Evolutionary conservation across 2,113 vertebrate genomes (phyloP).

Genomic region (Eurypyga helias): DNA sequence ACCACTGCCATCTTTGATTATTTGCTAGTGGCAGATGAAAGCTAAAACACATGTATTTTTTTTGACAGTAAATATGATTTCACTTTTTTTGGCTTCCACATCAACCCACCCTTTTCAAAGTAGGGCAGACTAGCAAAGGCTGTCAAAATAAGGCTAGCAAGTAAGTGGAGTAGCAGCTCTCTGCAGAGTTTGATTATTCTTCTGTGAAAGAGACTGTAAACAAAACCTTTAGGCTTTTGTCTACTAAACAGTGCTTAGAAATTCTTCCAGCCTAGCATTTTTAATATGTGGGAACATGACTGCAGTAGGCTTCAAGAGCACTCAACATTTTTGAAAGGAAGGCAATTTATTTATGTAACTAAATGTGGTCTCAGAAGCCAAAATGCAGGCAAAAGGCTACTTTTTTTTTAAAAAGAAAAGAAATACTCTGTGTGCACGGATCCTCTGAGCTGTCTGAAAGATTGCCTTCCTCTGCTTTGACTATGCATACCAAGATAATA

Average conservation of each 20-base stretch:
- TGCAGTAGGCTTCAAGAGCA: conserved; percentile 18
- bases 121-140: neutral
- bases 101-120: neutral
- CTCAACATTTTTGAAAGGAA: conserved; percentile 39
- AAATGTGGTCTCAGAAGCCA: neutral
- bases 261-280: conserved; percentile 48
- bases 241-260: conserved; percentile 49
- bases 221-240: conserved; percentile 68
- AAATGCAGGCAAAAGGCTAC: neutral
- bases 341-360: conserved; percentile 23
- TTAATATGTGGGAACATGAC: conserved; percentile 47
- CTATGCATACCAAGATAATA: neutral
- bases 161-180: conserved; percentile 6
- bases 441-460: neutral
- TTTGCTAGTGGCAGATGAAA: conserved; percentile 39
- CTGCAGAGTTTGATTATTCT: conserved; percentile 40
- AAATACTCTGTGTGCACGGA: neutral
- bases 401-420: neutral
- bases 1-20: conserved; percentile 31
- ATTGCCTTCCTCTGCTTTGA: neutral
- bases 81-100: neutral
- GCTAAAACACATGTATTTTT: neutral
- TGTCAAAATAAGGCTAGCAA: conserved; percentile 59
- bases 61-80: conserved; percentile 38
- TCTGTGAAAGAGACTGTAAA: conserved; percentile 43